phyloP scores from a whole-genome alignment of 2,888 invertebrate species.

The Sarcophaga variegata region DNA sequence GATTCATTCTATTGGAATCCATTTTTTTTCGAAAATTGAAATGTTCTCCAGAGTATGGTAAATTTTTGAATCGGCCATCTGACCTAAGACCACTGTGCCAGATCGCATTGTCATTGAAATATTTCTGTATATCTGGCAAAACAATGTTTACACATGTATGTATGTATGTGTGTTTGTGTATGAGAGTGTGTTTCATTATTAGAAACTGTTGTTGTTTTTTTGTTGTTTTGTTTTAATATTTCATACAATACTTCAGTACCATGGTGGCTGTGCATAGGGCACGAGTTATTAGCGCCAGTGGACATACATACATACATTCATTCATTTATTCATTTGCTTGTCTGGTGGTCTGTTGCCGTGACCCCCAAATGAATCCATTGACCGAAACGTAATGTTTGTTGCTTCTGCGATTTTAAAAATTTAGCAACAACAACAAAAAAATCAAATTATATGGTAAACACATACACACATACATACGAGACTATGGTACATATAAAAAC shows the following conservation, averaged over 20 bases:
- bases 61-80: neutral
- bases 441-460: neutral
- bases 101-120: no score
- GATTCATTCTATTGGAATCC: no score
- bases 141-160: neutral
- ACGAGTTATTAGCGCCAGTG: slow-evolving; percentile 63
- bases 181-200: slow-evolving; percentile 40
- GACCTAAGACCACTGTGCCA: neutral
- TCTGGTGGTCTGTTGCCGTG: slow-evolving; percentile 25
- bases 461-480: no score
- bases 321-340: neutral
- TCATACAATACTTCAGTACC: slow-evolving; percentile 7
- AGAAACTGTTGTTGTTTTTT: slow-evolving; percentile 24
- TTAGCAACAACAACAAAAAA: slow-evolving; percentile 14
- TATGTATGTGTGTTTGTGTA: neutral
- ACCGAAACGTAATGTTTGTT: neutral
- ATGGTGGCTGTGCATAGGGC: slow-evolving; percentile 11
- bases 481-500: slow-evolving; percentile 5
- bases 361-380: slow-evolving; percentile 11
- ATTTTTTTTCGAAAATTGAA: no score
- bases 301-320: slow-evolving; percentile 22
- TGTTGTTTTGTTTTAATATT: slow-evolving; percentile 15
- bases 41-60: no score
- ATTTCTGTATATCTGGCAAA: neutral
- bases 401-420: neutral